Evolutionary conservation across 1,140 invertebrate genomes (phyloP), one percentile per base, ranked within the genome.

Genomic region (Polypedilum pembai): DNA sequence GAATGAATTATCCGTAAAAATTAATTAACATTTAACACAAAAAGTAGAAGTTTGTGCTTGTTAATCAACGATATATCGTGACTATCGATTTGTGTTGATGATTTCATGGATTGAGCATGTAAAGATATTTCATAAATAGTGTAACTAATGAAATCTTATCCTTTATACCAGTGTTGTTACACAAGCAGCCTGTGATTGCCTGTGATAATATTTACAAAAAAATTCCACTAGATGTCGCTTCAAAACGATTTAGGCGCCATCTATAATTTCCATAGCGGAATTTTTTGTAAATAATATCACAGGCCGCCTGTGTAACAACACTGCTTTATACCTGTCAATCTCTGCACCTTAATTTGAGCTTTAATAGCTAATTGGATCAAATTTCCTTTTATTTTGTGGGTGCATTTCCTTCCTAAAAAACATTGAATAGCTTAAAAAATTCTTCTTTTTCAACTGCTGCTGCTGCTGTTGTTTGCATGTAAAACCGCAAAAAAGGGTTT

Each of bases 11-110:
- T 15, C 45, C 45, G 12, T 56, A 56, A 56, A 56, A 56, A 56
- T 56, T 56, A 56, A 56, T 56, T 56, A 56, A 56, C 45, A 56
- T 56, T 56, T 56, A 56, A 56, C 12, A n/a, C n/a, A 56, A 56
- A 56, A 12, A 15, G 5, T 33, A 56, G 24, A 33, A 56, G n/a
- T 56, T 56, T 12, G 45, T n/a, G 45, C 45, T 56, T 56, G 45
- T 56, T 56, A 56, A 56, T 12, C 4, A n/a, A 56, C 8, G n/a
- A 56, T n/a, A 56, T 56, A 56, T 12, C 45, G 45, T 56, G 45
- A 56, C 45, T 56, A 56, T 56, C n/a, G 12, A 56, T 56, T 56
- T 56, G 45, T n/a, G 45, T 56, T 12, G n/a, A 45, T 15, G 41
- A 56, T 56, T 56, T 56, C 45, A 56, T 56, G 45, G 45, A 56